Conservation (phyloP, 2,888 invertebrate genomes). For the Drosophila emarginata region DNA sequence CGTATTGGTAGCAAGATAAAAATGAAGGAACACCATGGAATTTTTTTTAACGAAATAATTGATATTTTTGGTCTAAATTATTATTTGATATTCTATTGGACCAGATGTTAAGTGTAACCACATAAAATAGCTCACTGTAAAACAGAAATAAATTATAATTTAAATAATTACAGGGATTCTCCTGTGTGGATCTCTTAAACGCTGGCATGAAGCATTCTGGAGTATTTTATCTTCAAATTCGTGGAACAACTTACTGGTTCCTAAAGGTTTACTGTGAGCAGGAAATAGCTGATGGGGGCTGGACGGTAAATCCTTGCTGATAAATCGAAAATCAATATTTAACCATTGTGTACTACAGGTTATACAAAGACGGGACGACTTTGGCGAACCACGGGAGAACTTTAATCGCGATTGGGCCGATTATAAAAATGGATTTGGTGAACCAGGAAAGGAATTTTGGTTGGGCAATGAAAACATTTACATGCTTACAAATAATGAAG, state of each 20-base stretch:
- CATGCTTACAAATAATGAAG: conserved; percentile 95
- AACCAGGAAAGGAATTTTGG: conserved; percentile 95
- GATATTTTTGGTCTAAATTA: too few species aligned
- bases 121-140: too few species aligned
- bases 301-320: conserved; percentile 87
- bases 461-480: conserved; percentile 96
- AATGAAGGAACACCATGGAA: too few species aligned
- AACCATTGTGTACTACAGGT: conserved; percentile 84
- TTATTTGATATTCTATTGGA: too few species aligned
- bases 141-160: background rate
- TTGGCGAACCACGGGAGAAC: conserved; percentile 93
- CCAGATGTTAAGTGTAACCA: too few species aligned
- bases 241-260: conserved; percentile 96
- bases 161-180: conserved; percentile 88
- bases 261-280: conserved; percentile 95
- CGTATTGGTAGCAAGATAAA: too few species aligned
- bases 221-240: conserved; percentile 94
- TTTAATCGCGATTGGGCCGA: conserved; percentile 96
- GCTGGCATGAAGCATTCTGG: conserved; percentile 94
- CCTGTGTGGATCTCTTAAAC: conserved; percentile 92
- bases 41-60: too few species aligned
- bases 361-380: conserved; percentile 94
- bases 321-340: background rate
- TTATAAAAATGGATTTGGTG: conserved; percentile 96
- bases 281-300: conserved; percentile 93